phyloP scores from a whole-genome alignment of 1,140 invertebrate species.

The Pogonomyrmex californicus region DNA sequence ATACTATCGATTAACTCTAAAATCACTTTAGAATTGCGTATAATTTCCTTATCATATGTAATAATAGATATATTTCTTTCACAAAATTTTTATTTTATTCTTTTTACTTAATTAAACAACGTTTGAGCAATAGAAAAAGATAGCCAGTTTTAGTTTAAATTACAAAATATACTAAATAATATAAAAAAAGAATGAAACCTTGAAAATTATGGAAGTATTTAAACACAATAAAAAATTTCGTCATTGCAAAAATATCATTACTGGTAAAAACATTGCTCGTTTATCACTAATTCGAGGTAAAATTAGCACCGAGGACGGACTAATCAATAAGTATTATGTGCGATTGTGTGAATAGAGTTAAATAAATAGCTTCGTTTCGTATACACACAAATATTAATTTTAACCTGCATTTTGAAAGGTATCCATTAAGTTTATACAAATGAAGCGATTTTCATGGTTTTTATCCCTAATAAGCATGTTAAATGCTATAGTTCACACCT shows the following conservation, averaged over 20 bases:
- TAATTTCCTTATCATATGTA: slow-evolving; percentile 34
- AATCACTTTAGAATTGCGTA: slow-evolving; percentile 20
- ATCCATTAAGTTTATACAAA: neutral
- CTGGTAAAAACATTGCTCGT: slow-evolving; percentile 35
- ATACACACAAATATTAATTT: slow-evolving; percentile 55
- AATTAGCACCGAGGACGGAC: slow-evolving; percentile 62
- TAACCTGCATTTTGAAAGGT: neutral
- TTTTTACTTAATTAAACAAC: slow-evolving; percentile 23
- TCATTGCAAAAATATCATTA: neutral
- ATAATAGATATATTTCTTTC: neutral
- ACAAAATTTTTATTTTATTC: slow-evolving; percentile 3
- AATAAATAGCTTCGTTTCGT: slow-evolving; percentile 47
- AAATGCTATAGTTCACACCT: neutral
- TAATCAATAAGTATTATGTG: slow-evolving; percentile 64
- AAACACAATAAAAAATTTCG: neutral
- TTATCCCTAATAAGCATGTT: neutral
- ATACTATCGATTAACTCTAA: slow-evolving; percentile 17
- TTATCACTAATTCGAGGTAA: slow-evolving; percentile 49
- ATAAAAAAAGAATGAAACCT: neutral
- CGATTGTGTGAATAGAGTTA: slow-evolving; percentile 17
- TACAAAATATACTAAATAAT: neutral
- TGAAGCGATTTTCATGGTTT: neutral
- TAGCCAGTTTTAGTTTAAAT: neutral
- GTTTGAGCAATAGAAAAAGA: neutral
- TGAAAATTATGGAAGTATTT: neutral